Evolutionary conservation across 2,888 invertebrate species (phyloP).

Genomic region (Trachelus troglodyta): DNA sequence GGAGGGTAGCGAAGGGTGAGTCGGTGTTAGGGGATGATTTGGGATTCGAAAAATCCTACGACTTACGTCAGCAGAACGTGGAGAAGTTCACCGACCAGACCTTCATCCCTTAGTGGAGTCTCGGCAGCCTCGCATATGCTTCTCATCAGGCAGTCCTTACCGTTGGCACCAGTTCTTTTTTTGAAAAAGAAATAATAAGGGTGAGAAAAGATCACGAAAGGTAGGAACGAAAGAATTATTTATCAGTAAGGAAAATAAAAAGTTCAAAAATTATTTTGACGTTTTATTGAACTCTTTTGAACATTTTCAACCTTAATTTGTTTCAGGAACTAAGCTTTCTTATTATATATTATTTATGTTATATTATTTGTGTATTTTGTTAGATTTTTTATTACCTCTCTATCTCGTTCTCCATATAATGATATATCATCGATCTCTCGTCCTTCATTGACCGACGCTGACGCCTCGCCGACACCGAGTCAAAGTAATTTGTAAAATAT

Average conservation of each 20-base stretch:
- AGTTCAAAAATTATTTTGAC: neutral
- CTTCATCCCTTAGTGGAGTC: conserved; percentile 70
- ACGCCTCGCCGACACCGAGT: conserved; percentile 55
- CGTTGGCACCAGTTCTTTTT: conserved; percentile 72
- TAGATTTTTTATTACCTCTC: neutral
- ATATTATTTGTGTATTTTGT: neutral
- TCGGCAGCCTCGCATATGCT: conserved; percentile 77
- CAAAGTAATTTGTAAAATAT: conserved; percentile 68
- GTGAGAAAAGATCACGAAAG: neutral
- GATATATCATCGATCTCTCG: conserved; percentile 38
- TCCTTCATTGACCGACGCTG: conserved; percentile 24
- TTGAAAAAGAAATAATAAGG: conserved; percentile 33
- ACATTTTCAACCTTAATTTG: neutral
- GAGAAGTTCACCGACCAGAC: conserved; percentile 70
- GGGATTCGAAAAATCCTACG: conserved; percentile 17
- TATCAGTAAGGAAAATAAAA: too few relatives aligned
- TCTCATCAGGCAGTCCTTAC: conserved; percentile 75
- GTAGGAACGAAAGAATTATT: neutral
- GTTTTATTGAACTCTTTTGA: neutral
- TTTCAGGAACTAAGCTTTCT: neutral
- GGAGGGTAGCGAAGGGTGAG: neutral
- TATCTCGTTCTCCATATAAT: neutral
- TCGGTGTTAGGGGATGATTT: neutral
- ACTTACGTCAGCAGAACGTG: conserved; percentile 66
- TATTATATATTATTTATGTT: neutral